These are phyloP conservation scores for Cydia fagiglandana DNA, from an alignment of 1,140 invertebrate genomes.

Conservation along the genomic window DNA sequence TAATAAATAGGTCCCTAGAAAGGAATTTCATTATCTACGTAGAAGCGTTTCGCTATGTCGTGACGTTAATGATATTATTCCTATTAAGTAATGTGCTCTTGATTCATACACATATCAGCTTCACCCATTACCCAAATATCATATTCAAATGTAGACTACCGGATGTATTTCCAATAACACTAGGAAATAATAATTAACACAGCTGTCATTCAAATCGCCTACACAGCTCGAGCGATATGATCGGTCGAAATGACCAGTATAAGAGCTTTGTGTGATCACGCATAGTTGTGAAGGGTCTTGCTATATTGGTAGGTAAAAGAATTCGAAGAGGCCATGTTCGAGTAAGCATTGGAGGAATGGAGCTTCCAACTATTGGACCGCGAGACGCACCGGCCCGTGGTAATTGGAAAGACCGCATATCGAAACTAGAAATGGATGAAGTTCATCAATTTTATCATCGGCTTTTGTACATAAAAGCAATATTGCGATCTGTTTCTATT, in stretches of 20 bases:
- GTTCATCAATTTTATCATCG: background rate
- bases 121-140: background rate
- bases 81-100: too few relatives aligned
- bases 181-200: conserved; percentile 15
- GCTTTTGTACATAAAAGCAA: background rate
- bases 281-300: too few relatives aligned
- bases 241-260: background rate
- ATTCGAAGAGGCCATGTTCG: background rate
- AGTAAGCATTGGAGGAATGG: background rate
- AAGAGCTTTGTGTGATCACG: too few relatives aligned
- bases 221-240: background rate
- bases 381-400: background rate
- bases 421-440: background rate
- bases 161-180: conserved; percentile 10
- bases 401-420: background rate
- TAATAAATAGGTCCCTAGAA: too few relatives aligned
- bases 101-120: background rate
- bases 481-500: background rate
- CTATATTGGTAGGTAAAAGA: background rate
- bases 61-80: too few relatives aligned
- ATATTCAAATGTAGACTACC: background rate
- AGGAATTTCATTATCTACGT: too few relatives aligned
- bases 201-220: background rate
- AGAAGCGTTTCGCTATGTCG: too few relatives aligned
- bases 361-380: background rate